These are phyloP conservation scores for Echeneis naucrates DNA, from an alignment of 2,797 vertebrate genomes.

Conservation along the genomic window DNA sequence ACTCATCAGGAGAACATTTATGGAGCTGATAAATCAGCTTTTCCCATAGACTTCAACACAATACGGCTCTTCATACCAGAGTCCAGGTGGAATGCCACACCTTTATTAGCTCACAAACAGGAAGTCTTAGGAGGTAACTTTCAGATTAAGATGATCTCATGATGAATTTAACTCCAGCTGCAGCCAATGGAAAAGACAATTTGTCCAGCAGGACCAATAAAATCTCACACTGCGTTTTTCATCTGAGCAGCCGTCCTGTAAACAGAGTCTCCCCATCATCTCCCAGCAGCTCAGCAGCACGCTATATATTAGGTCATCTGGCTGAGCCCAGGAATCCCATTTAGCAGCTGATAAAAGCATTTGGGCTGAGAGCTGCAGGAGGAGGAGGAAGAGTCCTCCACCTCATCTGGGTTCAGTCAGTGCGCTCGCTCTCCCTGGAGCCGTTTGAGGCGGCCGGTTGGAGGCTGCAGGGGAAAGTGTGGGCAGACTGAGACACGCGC, in stretches of 20 bases:
- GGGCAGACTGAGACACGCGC: slow-evolving; percentile 72
- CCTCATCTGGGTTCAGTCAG: slow-evolving; percentile 67
- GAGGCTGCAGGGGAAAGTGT: slow-evolving; percentile 70
- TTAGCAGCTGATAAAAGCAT: slow-evolving; percentile 77
- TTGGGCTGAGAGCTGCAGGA: slow-evolving; percentile 43
- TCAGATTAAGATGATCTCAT: too few species aligned
- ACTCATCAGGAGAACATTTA: too few species aligned
- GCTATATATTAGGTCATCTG: slow-evolving; percentile 55
- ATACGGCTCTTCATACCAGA: too few species aligned
- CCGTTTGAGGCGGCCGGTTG: slow-evolving; percentile 57
- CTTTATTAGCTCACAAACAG: too few species aligned
- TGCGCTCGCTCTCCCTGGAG: slow-evolving; percentile 57
- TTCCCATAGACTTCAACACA: too few species aligned
- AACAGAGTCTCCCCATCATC: slow-evolving; percentile 45
- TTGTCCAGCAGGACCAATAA: slow-evolving; percentile 51
- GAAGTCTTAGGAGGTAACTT: too few species aligned
- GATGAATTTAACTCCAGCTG: too few species aligned
- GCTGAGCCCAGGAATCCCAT: slow-evolving; percentile 38
- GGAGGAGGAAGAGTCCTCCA: slow-evolving; percentile 59
- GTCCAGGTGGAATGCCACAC: too few species aligned
- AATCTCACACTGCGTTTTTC: slow-evolving; percentile 46
- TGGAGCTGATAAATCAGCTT: too few species aligned
- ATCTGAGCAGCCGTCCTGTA: slow-evolving; percentile 34
- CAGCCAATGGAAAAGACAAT: slow-evolving; percentile 54
- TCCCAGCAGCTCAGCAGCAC: slow-evolving; percentile 15